Conservation (phyloP, 2,113 vertebrate genomes). For the Oxyruncus cristatus region DNA sequence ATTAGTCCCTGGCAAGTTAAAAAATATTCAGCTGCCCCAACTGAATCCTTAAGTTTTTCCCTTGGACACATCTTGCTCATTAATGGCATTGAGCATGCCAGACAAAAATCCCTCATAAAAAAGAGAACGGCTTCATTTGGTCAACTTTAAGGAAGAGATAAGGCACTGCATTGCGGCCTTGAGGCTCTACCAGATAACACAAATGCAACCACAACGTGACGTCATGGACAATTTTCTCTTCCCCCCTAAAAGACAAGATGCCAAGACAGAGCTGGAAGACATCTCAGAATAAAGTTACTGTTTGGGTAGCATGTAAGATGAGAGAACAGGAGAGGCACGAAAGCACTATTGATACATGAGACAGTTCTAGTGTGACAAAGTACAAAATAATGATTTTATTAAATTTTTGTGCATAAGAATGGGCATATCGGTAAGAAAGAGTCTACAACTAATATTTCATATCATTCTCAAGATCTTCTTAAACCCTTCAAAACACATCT, state of each 20-base stretch:
- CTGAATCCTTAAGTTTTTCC: neutral
- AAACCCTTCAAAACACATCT: neutral
- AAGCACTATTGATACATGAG: neutral
- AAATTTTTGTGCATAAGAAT: neutral
- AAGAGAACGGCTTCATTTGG: neutral
- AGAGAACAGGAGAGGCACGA: neutral
- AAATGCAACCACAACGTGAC: neutral
- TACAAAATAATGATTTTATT: neutral
- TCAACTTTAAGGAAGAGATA: neutral
- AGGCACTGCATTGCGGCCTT: neutral
- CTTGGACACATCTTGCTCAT: neutral
- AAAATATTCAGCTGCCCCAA: neutral
- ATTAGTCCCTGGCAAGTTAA: fast-evolving
- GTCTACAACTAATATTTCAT: neutral
- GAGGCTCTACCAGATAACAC: neutral
- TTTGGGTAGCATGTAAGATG: neutral
- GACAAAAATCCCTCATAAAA: neutral
- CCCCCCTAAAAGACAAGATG: neutral
- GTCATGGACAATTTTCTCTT: neutral
- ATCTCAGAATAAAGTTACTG: neutral
- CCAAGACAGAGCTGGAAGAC: neutral
- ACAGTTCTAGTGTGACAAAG: neutral
- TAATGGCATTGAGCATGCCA: neutral
- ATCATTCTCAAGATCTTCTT: neutral
- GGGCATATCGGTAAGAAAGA: neutral